Base-by-base conservation (phyloP, 2,888 invertebrate genomes). In the Latrodectus hesperus region DNA sequence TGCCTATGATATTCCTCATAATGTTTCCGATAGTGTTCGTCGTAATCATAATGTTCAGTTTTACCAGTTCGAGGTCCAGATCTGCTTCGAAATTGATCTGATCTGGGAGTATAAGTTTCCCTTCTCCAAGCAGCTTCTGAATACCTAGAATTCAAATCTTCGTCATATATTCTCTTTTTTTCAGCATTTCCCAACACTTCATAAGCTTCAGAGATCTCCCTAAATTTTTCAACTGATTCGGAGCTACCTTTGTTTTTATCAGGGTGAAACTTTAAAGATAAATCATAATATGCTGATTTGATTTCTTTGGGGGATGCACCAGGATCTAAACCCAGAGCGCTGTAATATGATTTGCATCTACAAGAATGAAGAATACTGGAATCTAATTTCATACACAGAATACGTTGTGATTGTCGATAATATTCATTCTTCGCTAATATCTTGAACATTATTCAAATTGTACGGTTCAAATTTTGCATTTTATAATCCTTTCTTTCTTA, bases 181-280 rank as follows among this genome's bases (percentile, higher is more conserved):
- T 94, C 93, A 71, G 95, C 93, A 93, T 96, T 98, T 77, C 93
- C 92, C 81, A 98, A 92, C 0, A 97, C 94, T 92, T 98, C 96
- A 92, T 98, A 98, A 0, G 98, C 98, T 91, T 95, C 95, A 0
- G 94, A 94, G 51, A 98, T 95, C 90, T 95, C 94, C 90, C 96
- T 94, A 92, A 98, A 98, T 91, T 95, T 95, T 52, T 93, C 93
- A 0, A 93, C 93, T 11, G 95, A 94, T 60, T 90, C 91, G 49
- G 94, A 93, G 79, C 93, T 93, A 81, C 95, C 95, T 90, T 94
- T 94, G 90, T 96, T 96, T 91, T 94, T 94, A 91, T 98, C 98
- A 0, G 98, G 98, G 93, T 98, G 98, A 92, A 96, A 96, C 38
- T 95, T 89, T 94, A 96, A 97, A 0, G 97, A 96, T 64, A 98